Conservation (phyloP, 64 coral and sea anemone genomes). For the Stichodactyla helianthus region DNA sequence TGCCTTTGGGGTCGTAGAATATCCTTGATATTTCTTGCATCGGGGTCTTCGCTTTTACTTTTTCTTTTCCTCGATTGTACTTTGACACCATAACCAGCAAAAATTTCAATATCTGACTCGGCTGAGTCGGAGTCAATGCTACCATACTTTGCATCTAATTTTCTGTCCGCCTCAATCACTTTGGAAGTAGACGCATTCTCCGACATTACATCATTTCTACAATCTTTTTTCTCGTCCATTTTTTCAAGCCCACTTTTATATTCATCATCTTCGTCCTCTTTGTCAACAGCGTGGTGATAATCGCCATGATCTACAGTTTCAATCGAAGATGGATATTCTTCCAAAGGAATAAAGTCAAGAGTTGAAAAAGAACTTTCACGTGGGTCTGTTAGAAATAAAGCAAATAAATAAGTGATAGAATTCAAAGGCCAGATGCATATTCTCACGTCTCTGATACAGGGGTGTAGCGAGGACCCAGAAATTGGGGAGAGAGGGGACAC, state of each 20-base stretch:
- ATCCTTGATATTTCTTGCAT: not conserved
- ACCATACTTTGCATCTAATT: not conserved
- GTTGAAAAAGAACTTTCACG: not conserved
- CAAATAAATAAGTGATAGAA: not conserved
- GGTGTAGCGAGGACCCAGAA: no score
- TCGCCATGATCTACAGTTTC: not conserved
- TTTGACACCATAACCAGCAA: conserved; percentile 5
- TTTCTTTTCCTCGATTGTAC: conserved; percentile 1
- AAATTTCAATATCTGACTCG: not conserved
- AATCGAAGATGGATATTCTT: not conserved
- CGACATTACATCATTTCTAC: not conserved
- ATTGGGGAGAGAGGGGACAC: no score
- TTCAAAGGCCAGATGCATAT: not conserved
- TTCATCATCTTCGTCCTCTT: not conserved
- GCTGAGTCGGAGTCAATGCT: not conserved
- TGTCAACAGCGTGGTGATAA: not conserved
- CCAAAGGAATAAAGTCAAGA: not conserved
- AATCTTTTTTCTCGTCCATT: not conserved
- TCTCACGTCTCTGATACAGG: no score
- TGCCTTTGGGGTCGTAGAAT: conserved; percentile 11
- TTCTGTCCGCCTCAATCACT: not conserved
- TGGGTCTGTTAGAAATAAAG: not conserved
- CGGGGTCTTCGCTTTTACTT: not conserved
- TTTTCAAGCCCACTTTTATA: not conserved
- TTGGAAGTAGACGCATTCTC: not conserved